Conservation (phyloP, 2,888 invertebrate genomes). For the Harpalus rubripes region DNA sequence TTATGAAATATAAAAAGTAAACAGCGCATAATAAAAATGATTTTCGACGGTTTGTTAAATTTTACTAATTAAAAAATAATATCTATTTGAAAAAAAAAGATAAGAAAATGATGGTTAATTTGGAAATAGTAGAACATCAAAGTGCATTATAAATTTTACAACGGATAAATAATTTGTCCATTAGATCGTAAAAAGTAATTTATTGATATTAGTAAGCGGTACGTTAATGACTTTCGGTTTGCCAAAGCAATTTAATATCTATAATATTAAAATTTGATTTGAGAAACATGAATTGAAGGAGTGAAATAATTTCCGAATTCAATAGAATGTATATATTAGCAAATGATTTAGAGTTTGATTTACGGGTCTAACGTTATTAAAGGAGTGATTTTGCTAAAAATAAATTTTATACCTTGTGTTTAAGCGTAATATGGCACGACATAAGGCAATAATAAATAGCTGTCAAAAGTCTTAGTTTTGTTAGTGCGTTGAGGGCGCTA, state of each 20-base stretch:
- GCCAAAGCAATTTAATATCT: slow-evolving; percentile 16
- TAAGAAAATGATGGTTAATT: no score
- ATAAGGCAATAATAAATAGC: neutral
- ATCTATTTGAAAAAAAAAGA: neutral
- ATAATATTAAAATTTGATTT: neutral
- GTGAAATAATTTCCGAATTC: neutral
- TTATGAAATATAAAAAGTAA: no score
- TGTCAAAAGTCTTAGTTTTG: slow-evolving; percentile 14
- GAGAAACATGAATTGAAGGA: no score
- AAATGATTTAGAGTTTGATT: neutral
- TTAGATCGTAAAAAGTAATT: slow-evolving; percentile 17
- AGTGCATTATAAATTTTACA: neutral
- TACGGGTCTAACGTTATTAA: neutral
- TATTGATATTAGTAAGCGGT: neutral
- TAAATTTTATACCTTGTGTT: neutral
- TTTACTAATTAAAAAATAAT: neutral
- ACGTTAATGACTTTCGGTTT: neutral
- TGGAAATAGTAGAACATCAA: neutral
- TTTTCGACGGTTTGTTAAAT: no score
- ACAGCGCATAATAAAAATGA: no score
- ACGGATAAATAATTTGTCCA: slow-evolving; percentile 1
- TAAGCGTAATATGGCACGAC: neutral
- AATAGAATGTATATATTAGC: neutral
- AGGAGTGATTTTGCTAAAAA: neutral
- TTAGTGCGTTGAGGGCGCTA: neutral